These are phyloP conservation scores for Drosophila varians DNA, from an alignment of 1,140 invertebrate species.

Conservation along the genomic window DNA sequence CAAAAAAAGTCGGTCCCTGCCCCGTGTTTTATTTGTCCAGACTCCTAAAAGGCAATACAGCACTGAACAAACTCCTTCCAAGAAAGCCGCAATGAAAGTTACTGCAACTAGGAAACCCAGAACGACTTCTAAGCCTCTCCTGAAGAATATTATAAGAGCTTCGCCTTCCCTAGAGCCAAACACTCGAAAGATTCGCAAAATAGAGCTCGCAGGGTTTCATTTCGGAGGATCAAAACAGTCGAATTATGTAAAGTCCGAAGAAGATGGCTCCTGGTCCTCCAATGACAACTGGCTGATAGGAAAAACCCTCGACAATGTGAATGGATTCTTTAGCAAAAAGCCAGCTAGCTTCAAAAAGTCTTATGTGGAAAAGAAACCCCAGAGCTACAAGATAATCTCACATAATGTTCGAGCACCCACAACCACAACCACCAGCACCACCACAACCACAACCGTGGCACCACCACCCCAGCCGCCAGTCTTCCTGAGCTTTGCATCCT, in stretches of 20 bases:
- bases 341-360: constrained; percentile 31
- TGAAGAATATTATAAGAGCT: constrained; percentile 3
- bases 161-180: constrained; percentile 39
- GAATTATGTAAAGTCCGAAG: not conserved
- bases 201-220: constrained; percentile 11
- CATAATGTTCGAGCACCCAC: not conserved
- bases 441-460: not conserved
- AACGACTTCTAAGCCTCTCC: not conserved
- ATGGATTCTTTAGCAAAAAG: constrained; percentile 32
- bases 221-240: not conserved
- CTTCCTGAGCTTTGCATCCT: constrained; percentile 2
- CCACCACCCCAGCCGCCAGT: not conserved
- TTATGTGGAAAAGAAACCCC: constrained; percentile 16
- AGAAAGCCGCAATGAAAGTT: not conserved
- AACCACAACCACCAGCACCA: constrained; percentile 2
- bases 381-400: not conserved
- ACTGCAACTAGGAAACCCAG: constrained; percentile 2
- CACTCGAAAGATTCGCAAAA: constrained; percentile 67
- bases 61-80: not conserved
- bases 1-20: constrained; percentile 1
- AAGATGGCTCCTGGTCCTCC: constrained; percentile 16
- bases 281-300: constrained; percentile 59
- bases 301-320: constrained; percentile 33
- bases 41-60: not conserved
- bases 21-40: constrained; percentile 22